Conservation (phyloP, 2,888 invertebrate genomes). For the Slavum lentiscoides region DNA sequence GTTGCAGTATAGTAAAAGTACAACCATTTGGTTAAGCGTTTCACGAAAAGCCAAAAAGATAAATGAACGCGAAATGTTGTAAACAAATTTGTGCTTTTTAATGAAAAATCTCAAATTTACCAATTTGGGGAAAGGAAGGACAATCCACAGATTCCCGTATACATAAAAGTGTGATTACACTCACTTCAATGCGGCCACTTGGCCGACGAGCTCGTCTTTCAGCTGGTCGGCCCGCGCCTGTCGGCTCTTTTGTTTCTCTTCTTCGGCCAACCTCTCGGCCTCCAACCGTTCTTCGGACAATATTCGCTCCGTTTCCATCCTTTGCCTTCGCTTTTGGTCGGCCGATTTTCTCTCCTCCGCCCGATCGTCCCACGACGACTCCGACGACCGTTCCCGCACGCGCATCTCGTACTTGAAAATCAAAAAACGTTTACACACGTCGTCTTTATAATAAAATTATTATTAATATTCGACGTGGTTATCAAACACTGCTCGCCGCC, state of each 20-base stretch:
- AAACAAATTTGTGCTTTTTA: too few relatives aligned
- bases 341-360: conserved; percentile 21
- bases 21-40: too few relatives aligned
- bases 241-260: conserved; percentile 16
- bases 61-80: too few relatives aligned
- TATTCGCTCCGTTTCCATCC: background rate
- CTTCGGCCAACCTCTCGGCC: background rate
- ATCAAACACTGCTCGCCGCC: too few relatives aligned
- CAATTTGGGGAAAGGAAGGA: background rate
- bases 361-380: conserved; percentile 42
- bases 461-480: too few relatives aligned
- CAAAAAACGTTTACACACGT: background rate
- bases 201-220: conserved; percentile 10
- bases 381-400: conserved; percentile 27
- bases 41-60: too few relatives aligned
- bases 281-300: conserved; percentile 14
- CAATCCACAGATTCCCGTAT: too few relatives aligned
- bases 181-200: conserved; percentile 40
- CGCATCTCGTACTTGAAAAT: conserved; percentile 29
- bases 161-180: background rate
- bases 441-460: too few relatives aligned
- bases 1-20: too few relatives aligned
- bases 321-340: conserved; percentile 2
- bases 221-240: background rate
- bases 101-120: background rate